A percentile compares a stretch with the other conserved stretches of the same genome.
Conservation (phyloP, 1,140 invertebrate genomes). For the Coptotermes formosanus region DNA sequence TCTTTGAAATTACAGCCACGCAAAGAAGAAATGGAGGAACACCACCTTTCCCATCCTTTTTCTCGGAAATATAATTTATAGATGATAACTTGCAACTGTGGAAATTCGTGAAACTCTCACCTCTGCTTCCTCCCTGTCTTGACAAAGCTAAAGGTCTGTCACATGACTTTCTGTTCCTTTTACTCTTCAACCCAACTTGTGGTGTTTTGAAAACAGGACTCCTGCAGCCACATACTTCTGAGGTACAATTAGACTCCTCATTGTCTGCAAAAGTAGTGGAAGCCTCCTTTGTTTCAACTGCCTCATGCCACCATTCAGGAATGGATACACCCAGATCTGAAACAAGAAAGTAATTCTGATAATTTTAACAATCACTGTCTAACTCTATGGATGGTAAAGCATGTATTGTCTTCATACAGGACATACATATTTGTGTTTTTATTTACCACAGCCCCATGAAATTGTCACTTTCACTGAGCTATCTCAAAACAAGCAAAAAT, state of each 20-base stretch:
- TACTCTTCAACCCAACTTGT: neutral
- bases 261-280: neutral
- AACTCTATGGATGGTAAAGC: neutral
- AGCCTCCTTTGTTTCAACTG: neutral
- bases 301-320: neutral
- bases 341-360: conserved; percentile 30
- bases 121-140: neutral
- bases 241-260: neutral
- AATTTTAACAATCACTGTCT: neutral
- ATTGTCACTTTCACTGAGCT: too few relatives aligned
- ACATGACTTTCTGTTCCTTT: neutral
- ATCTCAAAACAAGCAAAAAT: too few relatives aligned
- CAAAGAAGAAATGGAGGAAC: neutral
- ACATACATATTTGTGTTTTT: too few relatives aligned
- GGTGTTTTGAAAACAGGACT: neutral
- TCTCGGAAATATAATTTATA: too few relatives aligned
- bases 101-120: neutral
- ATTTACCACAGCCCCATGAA: too few relatives aligned
- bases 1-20: neutral
- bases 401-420: neutral
- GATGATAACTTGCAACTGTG: neutral
- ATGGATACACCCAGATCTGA: neutral
- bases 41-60: too few relatives aligned
- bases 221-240: neutral
- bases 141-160: neutral